Percentiles rank a stretch among this genome's conserved stretches.
Conservation (phyloP, 2,888 invertebrate genomes). For the Acrobasis repandana region DNA sequence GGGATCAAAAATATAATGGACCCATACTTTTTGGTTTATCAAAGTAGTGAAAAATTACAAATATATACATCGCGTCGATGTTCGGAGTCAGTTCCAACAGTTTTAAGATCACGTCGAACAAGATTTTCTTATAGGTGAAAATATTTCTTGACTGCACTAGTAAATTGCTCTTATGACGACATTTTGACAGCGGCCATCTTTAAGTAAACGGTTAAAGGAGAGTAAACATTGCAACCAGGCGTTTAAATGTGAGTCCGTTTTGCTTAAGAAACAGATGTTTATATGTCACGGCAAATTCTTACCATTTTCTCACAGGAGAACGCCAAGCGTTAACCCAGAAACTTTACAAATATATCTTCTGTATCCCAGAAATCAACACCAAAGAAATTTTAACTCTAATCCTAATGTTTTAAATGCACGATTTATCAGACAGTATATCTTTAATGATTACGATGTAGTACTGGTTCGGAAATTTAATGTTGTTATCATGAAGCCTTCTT, state of each 20-base stretch:
- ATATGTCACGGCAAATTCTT: conserved; percentile 52
- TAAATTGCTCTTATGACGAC: background rate
- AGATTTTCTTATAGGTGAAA: background rate
- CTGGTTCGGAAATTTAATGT: conserved; percentile 55
- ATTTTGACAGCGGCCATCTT: background rate
- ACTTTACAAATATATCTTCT: conserved; percentile 34
- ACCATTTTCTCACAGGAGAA: conserved; percentile 50
- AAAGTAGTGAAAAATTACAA: no score
- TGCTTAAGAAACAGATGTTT: conserved; percentile 32
- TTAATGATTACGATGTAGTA: conserved; percentile 28
- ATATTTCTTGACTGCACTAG: background rate
- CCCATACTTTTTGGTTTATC: no score
- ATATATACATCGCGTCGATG: no score
- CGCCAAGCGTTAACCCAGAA: conserved; percentile 44
- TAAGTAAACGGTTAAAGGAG: no score
- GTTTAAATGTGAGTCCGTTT: background rate
- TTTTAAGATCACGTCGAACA: no score
- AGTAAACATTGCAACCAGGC: background rate
- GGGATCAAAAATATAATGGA: no score
- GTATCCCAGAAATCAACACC: conserved; percentile 23
- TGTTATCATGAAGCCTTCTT: conserved; percentile 50
- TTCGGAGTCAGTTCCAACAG: no score
- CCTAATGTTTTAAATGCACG: conserved; percentile 11
- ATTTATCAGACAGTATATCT: background rate
- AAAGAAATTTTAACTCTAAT: conserved; percentile 36